Evolutionary conservation across 2,797 vertebrate species (phyloP), one percentile per base, ranked within the genome.

Genomic region (Enteromius treurensis): DNA sequence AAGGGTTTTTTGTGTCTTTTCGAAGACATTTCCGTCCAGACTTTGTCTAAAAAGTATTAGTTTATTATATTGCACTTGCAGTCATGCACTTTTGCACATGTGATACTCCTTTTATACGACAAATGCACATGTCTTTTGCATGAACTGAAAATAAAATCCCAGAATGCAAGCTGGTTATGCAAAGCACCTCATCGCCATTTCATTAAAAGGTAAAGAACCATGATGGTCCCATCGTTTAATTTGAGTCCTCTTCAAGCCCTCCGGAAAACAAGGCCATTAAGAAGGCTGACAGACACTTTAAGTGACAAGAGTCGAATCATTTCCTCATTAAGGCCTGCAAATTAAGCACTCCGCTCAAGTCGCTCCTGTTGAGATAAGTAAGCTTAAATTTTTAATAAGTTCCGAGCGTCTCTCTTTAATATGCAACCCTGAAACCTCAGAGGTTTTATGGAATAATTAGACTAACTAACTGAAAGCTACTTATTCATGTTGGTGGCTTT

Each of bases 241-340:
- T 89, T 70, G 88, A 84, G 88, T 81, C 84, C 64, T 80, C 90
- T 90, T 83, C 70, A 86, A 92, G 87, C 85, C 84, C 71, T 87
- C 71, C 60, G 84, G 81, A 92, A 92, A 92, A 90, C 86, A 91
- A 91, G 88, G 85, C 85, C 84, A 91, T 90, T 93, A 93, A 90
- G 85, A 86, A 88, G 89, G 76, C 86, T 86, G 90, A 91, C 79
- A 75, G 88, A 88, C 82, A 81, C 87, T 90, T 89, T 88, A 88
- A 90, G 88, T 89, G 90, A 89, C 88, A 89, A 80, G 86, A 86
- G 85, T 84, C 90, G 90, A 92, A 89, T 85, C 83, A 78, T 89
- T 86, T 89, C 82, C 90, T 92, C 88, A 90, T 88, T 90, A 88
- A 84, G 84, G 78, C 80, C 70, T 86, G 86, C 80, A 86, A 91